Percentiles rank a stretch among this genome's conserved stretches.
phyloP scores from a whole-genome alignment of 2,113 vertebrate species.

The Engraulis encrasicolus region DNA sequence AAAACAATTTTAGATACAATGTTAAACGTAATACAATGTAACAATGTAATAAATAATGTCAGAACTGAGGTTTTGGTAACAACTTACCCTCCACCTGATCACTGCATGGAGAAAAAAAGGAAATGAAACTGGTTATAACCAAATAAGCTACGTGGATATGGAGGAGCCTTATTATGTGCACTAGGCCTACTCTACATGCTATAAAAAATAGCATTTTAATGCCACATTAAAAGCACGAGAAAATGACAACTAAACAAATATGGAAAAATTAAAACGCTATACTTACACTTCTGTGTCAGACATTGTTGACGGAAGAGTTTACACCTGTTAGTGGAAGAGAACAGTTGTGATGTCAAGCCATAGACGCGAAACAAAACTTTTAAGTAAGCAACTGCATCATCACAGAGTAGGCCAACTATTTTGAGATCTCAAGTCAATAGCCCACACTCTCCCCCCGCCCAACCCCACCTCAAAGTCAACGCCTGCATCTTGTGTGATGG shows the following conservation, averaged over 20 bases:
- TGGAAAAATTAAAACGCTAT: constrained; percentile 19
- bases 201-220: too few relatives aligned
- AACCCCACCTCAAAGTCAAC: not conserved
- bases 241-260: too few relatives aligned
- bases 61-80: not conserved
- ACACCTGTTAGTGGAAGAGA: constrained; percentile 68
- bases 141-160: too few relatives aligned
- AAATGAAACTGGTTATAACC: constrained; percentile 31
- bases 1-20: too few relatives aligned
- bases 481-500: not conserved
- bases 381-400: not conserved
- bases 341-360: not conserved
- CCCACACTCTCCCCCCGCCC: not conserved
- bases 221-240: too few relatives aligned
- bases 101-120: constrained; percentile 66
- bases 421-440: not conserved
- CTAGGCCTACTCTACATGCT: too few relatives aligned
- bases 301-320: constrained; percentile 77
- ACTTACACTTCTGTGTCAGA: constrained; percentile 93
- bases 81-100: constrained; percentile 88
- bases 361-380: not conserved
- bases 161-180: too few relatives aligned
- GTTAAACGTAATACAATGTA: too few relatives aligned
- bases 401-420: not conserved
- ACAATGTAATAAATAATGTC: too few relatives aligned